Conservation (phyloP, 1,140 invertebrate genomes). For the Asbolus verrucosus region DNA sequence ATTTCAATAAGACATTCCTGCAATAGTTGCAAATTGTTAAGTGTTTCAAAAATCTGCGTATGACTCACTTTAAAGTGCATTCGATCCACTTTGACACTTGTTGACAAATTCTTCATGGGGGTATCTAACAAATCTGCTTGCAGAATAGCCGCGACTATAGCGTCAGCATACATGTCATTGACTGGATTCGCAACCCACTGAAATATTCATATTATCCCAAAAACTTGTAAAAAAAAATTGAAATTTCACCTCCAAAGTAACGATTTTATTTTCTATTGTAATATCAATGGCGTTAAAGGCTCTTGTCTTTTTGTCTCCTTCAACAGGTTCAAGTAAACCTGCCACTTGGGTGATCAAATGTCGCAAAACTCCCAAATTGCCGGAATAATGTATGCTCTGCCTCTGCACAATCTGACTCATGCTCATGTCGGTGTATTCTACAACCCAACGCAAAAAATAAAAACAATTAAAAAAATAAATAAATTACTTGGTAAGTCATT, state of each 20-base stretch:
- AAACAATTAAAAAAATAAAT: conserved; percentile 17
- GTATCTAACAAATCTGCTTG: conserved; percentile 79
- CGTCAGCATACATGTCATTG: conserved; percentile 98
- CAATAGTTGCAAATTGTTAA: conserved; percentile 56
- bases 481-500: conserved; percentile 87
- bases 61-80: conserved; percentile 90
- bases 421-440: conserved; percentile 95
- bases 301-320: conserved; percentile 78
- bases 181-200: conserved; percentile 95
- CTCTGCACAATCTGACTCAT: conserved; percentile 93
- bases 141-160: conserved; percentile 86
- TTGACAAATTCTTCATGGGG: conserved; percentile 71
- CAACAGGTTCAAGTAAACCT: conserved; percentile 81
- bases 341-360: conserved; percentile 80
- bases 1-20: conserved; percentile 93
- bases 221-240: conserved; percentile 15
- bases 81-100: conserved; percentile 78
- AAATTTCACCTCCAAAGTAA: conserved; percentile 80
- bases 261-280: conserved; percentile 84
- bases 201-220: conserved; percentile 54
- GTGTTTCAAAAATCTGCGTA: not conserved
- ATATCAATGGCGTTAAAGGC: conserved; percentile 86
- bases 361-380: conserved; percentile 82
- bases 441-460: conserved; percentile 59
- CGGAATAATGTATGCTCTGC: conserved; percentile 88